Base-by-base conservation (phyloP, 2,797 vertebrate genomes). In the Gadopsis marmoratus region DNA sequence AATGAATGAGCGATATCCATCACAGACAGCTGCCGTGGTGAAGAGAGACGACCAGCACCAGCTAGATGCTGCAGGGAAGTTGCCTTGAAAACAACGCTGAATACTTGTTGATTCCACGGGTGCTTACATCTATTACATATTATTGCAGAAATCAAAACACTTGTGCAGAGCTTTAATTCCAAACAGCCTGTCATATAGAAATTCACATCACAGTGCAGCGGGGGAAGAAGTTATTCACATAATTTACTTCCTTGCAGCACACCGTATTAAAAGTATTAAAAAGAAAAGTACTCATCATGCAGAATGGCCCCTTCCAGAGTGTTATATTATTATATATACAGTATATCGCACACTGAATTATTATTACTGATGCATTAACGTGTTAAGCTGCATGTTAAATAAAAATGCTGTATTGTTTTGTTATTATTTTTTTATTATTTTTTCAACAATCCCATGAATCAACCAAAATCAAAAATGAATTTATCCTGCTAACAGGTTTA, bases 11-110 rank as follows among this genome's bases (percentile, higher is more conserved):
- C 89, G 79, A 92, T 91, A 94, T 92, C 89, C 90, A 93, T 93
- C 91, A 91, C 79, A 92, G 83, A 85, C 93, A 94, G 94, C 93
- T 94, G 94, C 89, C 37, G 60, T 79, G 81, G 93, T 92, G 92
- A 90, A 62, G 92, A 94, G 88, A 93, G 93, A 94, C 68, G 58
- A 79, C 85, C 87, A 85, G 85, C 89, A 89, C 89, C 91, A 93
- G 92, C 89, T 86, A 69, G 79, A 85, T 78, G 84, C 74, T 63
- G 80, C 78, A 60, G 86, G 86, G 69, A 90, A 85, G 72, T 90
- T 81, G 48, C 67, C 64, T 76, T 74, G 61, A 86, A 89, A 88
- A 92, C 75, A 88, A 80, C 74, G 31, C 33, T 45, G 83, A 79
- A 63, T 78, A 86, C 89, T 89, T 92, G 91, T 93, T 91, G 90